Conservation (phyloP, 1,140 invertebrate genomes). For the Meteorus sp. region DNA sequence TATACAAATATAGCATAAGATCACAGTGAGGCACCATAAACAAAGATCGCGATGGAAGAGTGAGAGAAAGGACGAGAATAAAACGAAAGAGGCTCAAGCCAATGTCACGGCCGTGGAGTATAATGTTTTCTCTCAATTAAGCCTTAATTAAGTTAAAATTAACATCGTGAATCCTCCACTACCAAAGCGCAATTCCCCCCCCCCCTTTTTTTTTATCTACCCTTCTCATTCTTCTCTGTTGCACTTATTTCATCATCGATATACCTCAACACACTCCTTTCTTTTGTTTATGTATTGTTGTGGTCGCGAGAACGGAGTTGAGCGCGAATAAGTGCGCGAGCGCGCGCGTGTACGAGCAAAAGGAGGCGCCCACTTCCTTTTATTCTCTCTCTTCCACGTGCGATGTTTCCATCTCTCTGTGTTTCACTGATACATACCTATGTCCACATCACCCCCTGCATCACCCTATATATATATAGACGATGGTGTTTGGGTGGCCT, state of each 20-base stretch:
- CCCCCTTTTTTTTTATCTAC: constrained; percentile 30
- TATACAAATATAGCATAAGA: no score
- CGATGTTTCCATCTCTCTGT: constrained; percentile 49
- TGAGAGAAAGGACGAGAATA: no score
- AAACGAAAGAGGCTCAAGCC: constrained; percentile 29
- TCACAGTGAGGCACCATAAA: no score
- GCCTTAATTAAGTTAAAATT: constrained; percentile 63
- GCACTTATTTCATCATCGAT: not conserved
- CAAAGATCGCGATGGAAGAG: no score
- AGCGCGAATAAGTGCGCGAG: constrained; percentile 29
- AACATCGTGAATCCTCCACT: constrained; percentile 56
- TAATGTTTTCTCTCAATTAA: constrained; percentile 63
- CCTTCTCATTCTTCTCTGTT: constrained; percentile 35
- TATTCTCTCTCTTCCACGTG: constrained; percentile 6
- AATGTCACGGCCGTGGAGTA: constrained; percentile 56
- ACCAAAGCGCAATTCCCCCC: no score
- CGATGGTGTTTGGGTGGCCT: constrained; percentile 23
- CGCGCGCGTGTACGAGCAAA: constrained; percentile 49
- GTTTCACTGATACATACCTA: constrained; percentile 55
- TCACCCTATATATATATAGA: constrained; percentile 18
- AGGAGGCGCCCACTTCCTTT: no score
- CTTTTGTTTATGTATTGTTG: not conserved
- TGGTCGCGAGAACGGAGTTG: constrained; percentile 17
- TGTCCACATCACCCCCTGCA: constrained; percentile 14
- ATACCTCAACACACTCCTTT: constrained; percentile 3